Evolutionary conservation across 2,888 invertebrate species (phyloP).

Genomic region (Rhamphomyia laevipes): DNA sequence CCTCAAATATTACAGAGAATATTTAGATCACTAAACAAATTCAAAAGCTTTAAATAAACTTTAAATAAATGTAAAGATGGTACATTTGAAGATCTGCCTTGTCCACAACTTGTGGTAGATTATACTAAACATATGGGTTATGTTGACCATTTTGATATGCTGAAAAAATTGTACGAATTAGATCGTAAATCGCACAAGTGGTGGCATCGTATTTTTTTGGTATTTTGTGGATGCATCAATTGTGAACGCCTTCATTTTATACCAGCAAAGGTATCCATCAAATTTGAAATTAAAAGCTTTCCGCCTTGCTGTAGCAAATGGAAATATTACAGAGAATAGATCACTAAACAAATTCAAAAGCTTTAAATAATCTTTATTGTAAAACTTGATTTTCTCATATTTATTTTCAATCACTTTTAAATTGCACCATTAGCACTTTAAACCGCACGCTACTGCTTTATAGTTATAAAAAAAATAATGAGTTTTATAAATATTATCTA

Average conservation of each 20-base stretch:
- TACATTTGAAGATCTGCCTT: not conserved
- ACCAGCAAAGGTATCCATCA: not conserved
- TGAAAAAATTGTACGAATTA: constrained; percentile 7
- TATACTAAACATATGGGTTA: constrained; percentile 7
- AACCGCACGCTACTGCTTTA: too few relatives aligned
- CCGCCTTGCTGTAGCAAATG: not conserved
- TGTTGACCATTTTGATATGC: constrained; percentile 6
- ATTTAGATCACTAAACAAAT: too few relatives aligned
- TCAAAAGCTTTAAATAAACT: too few relatives aligned
- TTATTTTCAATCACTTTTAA: too few relatives aligned
- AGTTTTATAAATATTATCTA: too few relatives aligned
- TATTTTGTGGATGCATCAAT: constrained; percentile 2
- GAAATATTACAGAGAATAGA: too few relatives aligned
- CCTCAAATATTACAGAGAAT: too few relatives aligned
- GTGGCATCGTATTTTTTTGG: constrained; percentile 9
- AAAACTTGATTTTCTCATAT: too few relatives aligned
- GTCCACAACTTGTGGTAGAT: constrained; percentile 2
- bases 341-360: too few relatives aligned
- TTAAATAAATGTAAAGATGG: constrained; percentile 5
- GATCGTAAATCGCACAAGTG: constrained; percentile 2
- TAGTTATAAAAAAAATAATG: too few relatives aligned
- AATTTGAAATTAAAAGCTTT: not conserved
- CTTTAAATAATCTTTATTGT: too few relatives aligned
- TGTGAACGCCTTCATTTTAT: not conserved
- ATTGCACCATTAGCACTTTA: too few relatives aligned